Conservation (phyloP, 2,797 vertebrate genomes). For the Neosalanx taihuensis region DNA sequence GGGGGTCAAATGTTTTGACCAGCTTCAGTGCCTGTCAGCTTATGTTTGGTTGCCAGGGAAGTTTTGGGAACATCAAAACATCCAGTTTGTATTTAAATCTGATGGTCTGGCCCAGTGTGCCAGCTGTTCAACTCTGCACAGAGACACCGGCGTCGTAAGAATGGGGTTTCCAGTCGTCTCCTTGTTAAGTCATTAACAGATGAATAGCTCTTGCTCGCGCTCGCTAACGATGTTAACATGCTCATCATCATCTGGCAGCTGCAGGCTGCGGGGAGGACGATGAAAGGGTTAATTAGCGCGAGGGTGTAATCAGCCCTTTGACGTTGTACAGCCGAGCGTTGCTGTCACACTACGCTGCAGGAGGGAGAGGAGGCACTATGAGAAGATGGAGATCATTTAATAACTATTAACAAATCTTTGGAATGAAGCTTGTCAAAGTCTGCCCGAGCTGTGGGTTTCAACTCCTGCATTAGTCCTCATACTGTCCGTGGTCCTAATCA, state of each 20-base stretch:
- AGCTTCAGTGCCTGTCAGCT: conserved; percentile 35
- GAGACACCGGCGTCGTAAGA: conserved; percentile 4
- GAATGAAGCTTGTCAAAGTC: too few relatives aligned
- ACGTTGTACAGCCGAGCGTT: neutral
- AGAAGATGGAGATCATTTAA: neutral
- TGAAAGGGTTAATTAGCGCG: neutral
- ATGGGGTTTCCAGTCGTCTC: conserved; percentile 41
- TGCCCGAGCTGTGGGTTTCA: neutral
- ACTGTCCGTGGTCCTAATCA: neutral
- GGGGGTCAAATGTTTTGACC: conserved; percentile 10
- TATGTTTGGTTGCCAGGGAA: conserved; percentile 14
- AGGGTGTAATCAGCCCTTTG: neutral
- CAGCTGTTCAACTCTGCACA: neutral
- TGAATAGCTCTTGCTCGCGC: conserved; percentile 44
- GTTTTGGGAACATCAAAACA: neutral
- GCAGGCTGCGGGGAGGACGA: neutral
- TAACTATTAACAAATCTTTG: neutral
- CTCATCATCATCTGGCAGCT: neutral
- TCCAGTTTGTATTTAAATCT: conserved; percentile 14
- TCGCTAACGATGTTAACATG: neutral
- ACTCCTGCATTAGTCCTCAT: neutral
- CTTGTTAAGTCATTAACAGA: conserved; percentile 54
- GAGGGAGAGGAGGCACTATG: neutral
- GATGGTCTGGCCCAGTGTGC: neutral
- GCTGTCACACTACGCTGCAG: neutral